Percentiles rank a stretch among this genome's conserved stretches.
Conservation (phyloP, 2,113 vertebrate genomes). For the Hystrix cristata region DNA sequence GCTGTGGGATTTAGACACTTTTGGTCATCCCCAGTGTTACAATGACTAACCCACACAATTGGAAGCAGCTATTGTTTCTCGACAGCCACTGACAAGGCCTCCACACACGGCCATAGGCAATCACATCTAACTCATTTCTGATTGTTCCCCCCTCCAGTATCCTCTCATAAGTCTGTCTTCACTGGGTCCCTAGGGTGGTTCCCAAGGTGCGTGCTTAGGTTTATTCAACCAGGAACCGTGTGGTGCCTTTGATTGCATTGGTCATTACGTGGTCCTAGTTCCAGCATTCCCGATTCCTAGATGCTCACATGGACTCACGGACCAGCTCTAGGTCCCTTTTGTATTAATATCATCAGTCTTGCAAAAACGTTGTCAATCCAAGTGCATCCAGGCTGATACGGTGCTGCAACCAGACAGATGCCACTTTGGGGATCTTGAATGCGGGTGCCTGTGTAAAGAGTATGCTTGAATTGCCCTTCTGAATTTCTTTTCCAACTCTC, state of each 20-base stretch:
- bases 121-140: neutral
- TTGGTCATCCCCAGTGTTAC: neutral
- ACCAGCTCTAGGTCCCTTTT: neutral
- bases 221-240: neutral
- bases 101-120: neutral
- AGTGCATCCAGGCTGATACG: neutral
- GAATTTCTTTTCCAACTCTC: conserved; percentile 59
- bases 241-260: neutral
- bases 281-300: neutral
- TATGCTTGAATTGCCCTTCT: neutral
- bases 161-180: neutral
- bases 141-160: neutral
- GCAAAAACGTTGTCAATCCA: neutral
- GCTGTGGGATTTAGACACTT: neutral
- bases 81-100: neutral
- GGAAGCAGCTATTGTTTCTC: conserved; percentile 12
- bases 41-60: neutral
- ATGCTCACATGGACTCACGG: neutral
- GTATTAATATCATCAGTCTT: neutral
- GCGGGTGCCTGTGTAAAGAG: neutral
- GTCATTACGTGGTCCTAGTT: neutral
- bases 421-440: neutral
- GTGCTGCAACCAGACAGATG: neutral
- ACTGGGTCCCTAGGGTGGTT: neutral
- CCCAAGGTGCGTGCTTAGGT: neutral